A percentile compares a stretch with the other conserved stretches of the same genome.
phyloP scores from a whole-genome alignment of 2,888 invertebrate species.

The Drosophila villosipedis region DNA sequence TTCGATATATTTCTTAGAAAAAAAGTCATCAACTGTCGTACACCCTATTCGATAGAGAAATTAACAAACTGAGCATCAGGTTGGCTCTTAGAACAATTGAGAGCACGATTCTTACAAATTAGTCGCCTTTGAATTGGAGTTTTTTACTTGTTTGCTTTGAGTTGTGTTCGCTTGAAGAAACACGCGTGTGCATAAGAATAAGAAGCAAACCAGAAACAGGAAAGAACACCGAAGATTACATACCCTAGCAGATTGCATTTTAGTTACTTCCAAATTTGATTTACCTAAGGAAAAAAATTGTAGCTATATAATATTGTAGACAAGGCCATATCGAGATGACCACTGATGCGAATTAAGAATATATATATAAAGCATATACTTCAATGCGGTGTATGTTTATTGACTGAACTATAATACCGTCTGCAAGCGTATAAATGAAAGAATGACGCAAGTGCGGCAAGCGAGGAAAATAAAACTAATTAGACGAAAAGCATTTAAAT shows the following conservation, averaged over 20 bases:
- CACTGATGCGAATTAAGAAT: not conserved
- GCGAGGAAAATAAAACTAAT: constrained; percentile 41
- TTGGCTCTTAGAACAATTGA: not conserved
- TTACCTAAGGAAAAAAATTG: not conserved
- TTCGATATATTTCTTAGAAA: constrained; percentile 12
- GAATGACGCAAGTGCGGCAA: constrained; percentile 52
- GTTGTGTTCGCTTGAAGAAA: constrained; percentile 20
- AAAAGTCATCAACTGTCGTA: not conserved
- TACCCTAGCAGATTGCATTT: not conserved
- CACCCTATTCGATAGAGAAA: not conserved
- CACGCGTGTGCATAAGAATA: constrained; percentile 29
- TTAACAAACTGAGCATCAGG: not conserved
- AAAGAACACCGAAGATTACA: not conserved
- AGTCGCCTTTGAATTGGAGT: not conserved
- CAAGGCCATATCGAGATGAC: not conserved
- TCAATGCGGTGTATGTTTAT: not conserved
- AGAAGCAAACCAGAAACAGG: constrained; percentile 1
- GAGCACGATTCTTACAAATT: constrained; percentile 2
- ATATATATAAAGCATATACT: not conserved
- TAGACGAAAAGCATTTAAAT: constrained; percentile 37
- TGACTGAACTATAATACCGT: constrained; percentile 5
- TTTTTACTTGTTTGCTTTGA: constrained; percentile 5
- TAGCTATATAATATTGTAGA: not conserved
- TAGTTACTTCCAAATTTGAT: not conserved
- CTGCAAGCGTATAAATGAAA: constrained; percentile 39